Evolutionary conservation across 92 coral and sea anemone species (phyloP).

Genomic region (Umimayanthus kanabou): DNA sequence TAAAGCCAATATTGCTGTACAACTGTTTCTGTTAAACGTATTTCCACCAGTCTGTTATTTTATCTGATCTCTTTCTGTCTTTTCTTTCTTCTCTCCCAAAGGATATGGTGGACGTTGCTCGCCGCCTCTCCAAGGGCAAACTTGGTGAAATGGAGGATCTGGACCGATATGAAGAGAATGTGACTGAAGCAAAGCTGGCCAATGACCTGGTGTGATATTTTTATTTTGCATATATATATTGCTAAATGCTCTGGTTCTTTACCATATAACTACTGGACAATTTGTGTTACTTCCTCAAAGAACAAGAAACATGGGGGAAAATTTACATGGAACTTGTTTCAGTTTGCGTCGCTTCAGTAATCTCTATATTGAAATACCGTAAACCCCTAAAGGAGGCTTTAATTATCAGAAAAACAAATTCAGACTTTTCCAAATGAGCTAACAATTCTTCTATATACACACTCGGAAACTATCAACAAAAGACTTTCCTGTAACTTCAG

Average conservation of each 20-base stretch:
- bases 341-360: no score
- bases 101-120: slow-evolving; percentile 62
- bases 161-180: slow-evolving; percentile 49
- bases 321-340: no score
- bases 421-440: no score
- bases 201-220: neutral
- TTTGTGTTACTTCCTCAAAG: no score
- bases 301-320: no score
- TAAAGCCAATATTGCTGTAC: neutral
- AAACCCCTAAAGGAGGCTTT: no score
- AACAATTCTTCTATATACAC: no score
- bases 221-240: neutral
- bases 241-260: neutral
- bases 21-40: neutral
- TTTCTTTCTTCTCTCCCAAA: slow-evolving; percentile 20
- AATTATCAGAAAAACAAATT: no score
- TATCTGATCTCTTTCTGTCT: neutral
- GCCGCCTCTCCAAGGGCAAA: slow-evolving; percentile 57
- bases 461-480: no score
- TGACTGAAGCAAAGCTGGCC: slow-evolving; percentile 35
- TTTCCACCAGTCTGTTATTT: neutral
- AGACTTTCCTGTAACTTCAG: no score
- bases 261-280: no score
- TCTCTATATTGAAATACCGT: no score
- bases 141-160: slow-evolving; percentile 56